Conservation (phyloP, 37 sponge, comb jelly and placozoan species). For the Bolinopsis microptera region DNA sequence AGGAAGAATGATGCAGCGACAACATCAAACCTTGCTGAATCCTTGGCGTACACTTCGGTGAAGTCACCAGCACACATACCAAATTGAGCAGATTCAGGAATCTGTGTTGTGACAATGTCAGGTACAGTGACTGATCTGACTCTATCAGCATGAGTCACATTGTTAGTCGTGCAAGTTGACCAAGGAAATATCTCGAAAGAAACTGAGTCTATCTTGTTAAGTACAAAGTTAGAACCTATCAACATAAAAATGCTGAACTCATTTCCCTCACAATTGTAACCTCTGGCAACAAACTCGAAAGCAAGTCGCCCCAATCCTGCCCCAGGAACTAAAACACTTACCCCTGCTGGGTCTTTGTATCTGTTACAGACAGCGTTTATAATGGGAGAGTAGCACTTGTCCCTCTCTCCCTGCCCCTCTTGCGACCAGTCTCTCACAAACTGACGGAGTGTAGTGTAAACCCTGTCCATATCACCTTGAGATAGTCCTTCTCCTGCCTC, state of each 20-base stretch:
- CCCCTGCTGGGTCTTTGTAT: conserved; percentile 70
- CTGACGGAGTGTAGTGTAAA: conserved; percentile 90
- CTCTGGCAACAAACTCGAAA: conserved; percentile 81
- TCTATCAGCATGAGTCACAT: conserved; percentile 74
- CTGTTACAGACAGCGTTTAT: conserved; percentile 76
- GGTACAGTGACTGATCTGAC: conserved; percentile 74
- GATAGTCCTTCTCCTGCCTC: neutral
- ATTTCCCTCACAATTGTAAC: conserved; percentile 94
- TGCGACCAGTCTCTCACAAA: conserved; percentile 96
- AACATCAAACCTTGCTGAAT: conserved; percentile 25
- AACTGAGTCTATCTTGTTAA: conserved; percentile 74
- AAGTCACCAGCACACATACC: conserved; percentile 98
- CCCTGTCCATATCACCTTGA: conserved; percentile 76
- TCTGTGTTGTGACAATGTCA: conserved; percentile 78
- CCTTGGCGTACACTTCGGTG: conserved; percentile 79
- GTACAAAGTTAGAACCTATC: conserved; percentile 89
- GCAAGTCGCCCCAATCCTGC: conserved; percentile 93
- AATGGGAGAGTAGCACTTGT: conserved; percentile 87
- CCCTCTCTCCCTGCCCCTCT: conserved; percentile 85
- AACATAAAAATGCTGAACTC: conserved; percentile 98
- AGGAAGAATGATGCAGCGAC: conserved; percentile 69
- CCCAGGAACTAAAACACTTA: conserved; percentile 88
- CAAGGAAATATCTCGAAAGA: conserved; percentile 76
- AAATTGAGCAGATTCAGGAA: conserved; percentile 76
- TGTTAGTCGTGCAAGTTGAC: conserved; percentile 83